Percentiles rank a stretch among this genome's conserved stretches.
phyloP scores from a whole-genome alignment of 2,113 vertebrate species.

The Centropristis striata region DNA sequence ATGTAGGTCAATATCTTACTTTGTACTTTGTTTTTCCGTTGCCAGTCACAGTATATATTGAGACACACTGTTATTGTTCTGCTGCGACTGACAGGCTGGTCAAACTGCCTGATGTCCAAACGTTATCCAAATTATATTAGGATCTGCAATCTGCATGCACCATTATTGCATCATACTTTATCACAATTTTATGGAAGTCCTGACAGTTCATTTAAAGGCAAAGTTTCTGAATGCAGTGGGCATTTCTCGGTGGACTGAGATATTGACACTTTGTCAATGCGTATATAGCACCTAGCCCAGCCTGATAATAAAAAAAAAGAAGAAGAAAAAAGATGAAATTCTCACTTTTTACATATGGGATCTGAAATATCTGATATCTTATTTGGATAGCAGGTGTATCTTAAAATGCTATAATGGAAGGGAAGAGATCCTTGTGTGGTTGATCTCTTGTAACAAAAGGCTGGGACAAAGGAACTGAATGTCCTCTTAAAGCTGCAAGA shows the following conservation, averaged over 20 bases:
- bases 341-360: not conserved
- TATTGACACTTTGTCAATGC: too few relatives aligned
- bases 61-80: not conserved
- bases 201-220: too few relatives aligned
- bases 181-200: too few relatives aligned
- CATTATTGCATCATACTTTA: too few relatives aligned
- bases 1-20: not conserved
- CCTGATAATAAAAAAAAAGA: too few relatives aligned
- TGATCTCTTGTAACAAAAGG: not conserved
- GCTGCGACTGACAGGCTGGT: not conserved
- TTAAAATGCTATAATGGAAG: not conserved
- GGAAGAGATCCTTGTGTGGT: not conserved
- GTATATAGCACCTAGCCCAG: too few relatives aligned
- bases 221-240: too few relatives aligned
- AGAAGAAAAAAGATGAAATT: too few relatives aligned
- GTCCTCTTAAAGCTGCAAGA: not conserved
- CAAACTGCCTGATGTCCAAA: not conserved
- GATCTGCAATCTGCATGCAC: too few relatives aligned
- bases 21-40: too few relatives aligned
- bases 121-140: not conserved
- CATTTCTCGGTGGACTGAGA: too few relatives aligned
- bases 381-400: too few relatives aligned
- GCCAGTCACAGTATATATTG: not conserved
- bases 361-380: not conserved
- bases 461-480: not conserved